These are phyloP conservation scores for Aurelia aurita DNA, from an alignment of 30 jellyfish, hydroid and myxozoan genomes.

Conservation along the genomic window DNA sequence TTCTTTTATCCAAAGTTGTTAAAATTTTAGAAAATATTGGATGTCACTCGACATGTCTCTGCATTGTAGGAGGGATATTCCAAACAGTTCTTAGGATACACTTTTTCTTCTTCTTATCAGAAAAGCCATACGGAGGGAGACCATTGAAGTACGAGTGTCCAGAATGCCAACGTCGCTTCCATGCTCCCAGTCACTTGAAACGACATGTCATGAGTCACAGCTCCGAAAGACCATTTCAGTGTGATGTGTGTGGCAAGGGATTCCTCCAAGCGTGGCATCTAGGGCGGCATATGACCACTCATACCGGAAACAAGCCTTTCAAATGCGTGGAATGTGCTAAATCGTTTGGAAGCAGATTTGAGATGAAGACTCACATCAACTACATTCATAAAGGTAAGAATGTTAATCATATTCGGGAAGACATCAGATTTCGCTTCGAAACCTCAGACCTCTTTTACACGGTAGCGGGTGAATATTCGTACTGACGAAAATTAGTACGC, in stretches of 20 bases:
- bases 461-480: too few relatives aligned
- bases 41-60: too few relatives aligned
- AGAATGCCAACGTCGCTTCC: slow-evolving; percentile 92
- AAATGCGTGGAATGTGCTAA: slow-evolving; percentile 90
- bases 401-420: neutral
- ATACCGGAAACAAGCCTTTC: slow-evolving; percentile 98
- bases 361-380: slow-evolving; percentile 96
- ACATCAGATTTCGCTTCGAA: too few relatives aligned
- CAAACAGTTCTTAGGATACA: too few relatives aligned
- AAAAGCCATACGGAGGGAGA: slow-evolving; percentile 98
- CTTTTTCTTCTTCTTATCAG: slow-evolving; percentile 20
- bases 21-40: too few relatives aligned
- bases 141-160: slow-evolving; percentile 91
- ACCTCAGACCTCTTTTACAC: too few relatives aligned
- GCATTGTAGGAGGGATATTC: too few relatives aligned
- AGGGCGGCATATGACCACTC: slow-evolving; percentile 99
- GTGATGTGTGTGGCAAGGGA: slow-evolving; percentile 94
- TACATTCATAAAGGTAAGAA: slow-evolving; percentile 92
- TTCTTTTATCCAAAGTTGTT: too few relatives aligned
- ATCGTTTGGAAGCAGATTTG: slow-evolving; percentile 98
- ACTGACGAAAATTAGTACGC: too few relatives aligned
- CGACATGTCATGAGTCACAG: slow-evolving; percentile 96
- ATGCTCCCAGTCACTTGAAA: slow-evolving; percentile 97
- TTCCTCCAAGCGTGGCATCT: slow-evolving; percentile 99
- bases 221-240: slow-evolving; percentile 94